Percentiles rank a stretch among this genome's conserved stretches.
Evolutionary conservation across 2,113 vertebrate genomes (phyloP).

Genomic region (Oncorhynchus clarkii): DNA sequence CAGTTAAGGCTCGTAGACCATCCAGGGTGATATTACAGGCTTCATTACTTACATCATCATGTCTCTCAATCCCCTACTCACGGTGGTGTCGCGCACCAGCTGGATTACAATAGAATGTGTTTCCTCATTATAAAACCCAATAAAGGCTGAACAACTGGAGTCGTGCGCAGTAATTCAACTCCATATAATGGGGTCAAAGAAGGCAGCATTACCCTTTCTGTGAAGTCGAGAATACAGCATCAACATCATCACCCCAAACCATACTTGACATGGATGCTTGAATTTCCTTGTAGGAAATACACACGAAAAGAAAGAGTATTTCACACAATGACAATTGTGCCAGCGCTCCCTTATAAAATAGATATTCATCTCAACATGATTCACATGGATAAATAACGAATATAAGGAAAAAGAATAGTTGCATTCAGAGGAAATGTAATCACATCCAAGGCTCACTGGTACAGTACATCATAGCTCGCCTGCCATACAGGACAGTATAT

Average conservation of each 20-base stretch:
- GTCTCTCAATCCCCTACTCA: neutral
- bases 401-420: too few species aligned
- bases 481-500: neutral
- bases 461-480: neutral
- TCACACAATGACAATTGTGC: too few species aligned
- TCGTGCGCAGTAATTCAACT: conserved; percentile 9
- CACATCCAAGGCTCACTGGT: too few species aligned
- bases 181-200: conserved; percentile 34
- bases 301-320: too few species aligned
- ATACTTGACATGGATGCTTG: too few species aligned
- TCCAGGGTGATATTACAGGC: conserved; percentile 2
- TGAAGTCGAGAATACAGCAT: conserved; percentile 41
- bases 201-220: conserved; percentile 15
- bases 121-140: conserved; percentile 2
- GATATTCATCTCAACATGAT: too few species aligned
- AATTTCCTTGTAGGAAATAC: too few species aligned
- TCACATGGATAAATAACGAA: too few species aligned
- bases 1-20: neutral
- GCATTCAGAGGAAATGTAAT: too few species aligned
- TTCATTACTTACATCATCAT: conserved; percentile 3
- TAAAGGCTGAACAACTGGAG: neutral
- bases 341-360: too few species aligned
- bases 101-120: neutral
- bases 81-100: neutral
- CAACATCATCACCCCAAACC: conserved; percentile 41